Evolutionary conservation across 2,113 vertebrate species (phyloP), one percentile per base, ranked within the genome.

Genomic region (Urocolius indicus): DNA sequence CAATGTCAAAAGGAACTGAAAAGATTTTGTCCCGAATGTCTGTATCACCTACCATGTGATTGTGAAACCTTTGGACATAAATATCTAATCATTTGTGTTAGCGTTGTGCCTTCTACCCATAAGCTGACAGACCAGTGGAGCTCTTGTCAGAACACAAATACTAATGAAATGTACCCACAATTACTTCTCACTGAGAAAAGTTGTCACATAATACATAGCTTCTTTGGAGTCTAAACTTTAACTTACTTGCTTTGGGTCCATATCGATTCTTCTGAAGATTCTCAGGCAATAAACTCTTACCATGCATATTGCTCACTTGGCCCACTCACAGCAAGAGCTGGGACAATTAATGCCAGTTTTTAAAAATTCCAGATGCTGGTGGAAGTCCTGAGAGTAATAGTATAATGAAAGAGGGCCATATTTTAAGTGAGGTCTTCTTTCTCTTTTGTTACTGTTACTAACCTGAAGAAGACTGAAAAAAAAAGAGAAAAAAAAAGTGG

Each of bases 1-100:
- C 27, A 54, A 29, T 38, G 59, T 38, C 65, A 45, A 58, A 23
- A 38, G 45, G 49, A 84, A 68, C 36, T 10, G 61, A 72, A 63
- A 71, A 52, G 52, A 55, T 85, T 93, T 73, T 91, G 66, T 74
- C 87, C 65, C 69, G 43, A 29, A 66, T 0, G 30, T 65, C 74
- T 75, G 26, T 48, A 48, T 68, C 75, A 27, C 41, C 63, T 69
- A 11, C 30, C 19, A 9, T 18, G 38, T 15, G 41, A 41, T 5
- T 69, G 72, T 54, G 58, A 85, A 58, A 36, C 54, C 46, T 93
- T 93, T 83, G 79, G 63, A 75, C 77, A 91, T 77, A 65, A 79
- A 38, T 17, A 17, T 13, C 17, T 65, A 82, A 77, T 73, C 77
- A 82, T 87, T 66, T 24, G 41, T 78, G 7, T 32, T 87, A 71